A percentile compares a stretch with the other conserved stretches of the same genome.
phyloP scores from a whole-genome alignment of 2,888 invertebrate genomes.

The Steinernema carpocapsae region DNA sequence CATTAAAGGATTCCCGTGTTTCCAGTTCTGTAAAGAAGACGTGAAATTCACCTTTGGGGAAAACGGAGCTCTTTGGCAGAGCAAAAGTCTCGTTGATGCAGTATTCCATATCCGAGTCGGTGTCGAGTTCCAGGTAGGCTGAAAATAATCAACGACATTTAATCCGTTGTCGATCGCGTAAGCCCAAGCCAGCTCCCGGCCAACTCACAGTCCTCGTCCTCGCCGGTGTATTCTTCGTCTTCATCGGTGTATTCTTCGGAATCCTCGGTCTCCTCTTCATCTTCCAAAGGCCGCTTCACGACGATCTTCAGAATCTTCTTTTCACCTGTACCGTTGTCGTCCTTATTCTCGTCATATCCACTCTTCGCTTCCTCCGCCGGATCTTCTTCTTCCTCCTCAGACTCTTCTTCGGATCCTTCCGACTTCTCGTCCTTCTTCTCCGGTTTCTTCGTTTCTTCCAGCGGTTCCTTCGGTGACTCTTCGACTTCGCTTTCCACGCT shows the following conservation, averaged over 20 bases:
- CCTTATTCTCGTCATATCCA: neutral
- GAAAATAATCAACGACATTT: neutral
- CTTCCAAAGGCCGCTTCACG: neutral
- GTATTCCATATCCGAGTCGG: slow-evolving; percentile 46
- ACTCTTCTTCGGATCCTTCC: neutral
- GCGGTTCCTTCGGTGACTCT: neutral
- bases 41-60: slow-evolving; percentile 28
- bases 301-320: neutral
- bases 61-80: slow-evolving; percentile 38
- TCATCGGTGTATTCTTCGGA: neutral
- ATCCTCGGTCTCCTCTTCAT: neutral
- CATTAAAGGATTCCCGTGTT: too few relatives aligned
- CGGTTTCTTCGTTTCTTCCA: neutral
- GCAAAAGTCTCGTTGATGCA: slow-evolving; percentile 42
- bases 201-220: slow-evolving; percentile 34
- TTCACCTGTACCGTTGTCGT: neutral
- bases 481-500: slow-evolving; percentile 22
- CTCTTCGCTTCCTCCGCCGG: neutral
- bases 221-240: slow-evolving; percentile 19
- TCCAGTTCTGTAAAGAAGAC: neutral
- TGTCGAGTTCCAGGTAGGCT: slow-evolving; percentile 28
- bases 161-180: neutral
- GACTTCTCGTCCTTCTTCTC: neutral
- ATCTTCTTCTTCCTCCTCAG: slow-evolving; percentile 4
- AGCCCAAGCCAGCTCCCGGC: neutral